Base-by-base conservation (phyloP, 2,113 vertebrate species). In the Chlorodrepanis virens region DNA sequence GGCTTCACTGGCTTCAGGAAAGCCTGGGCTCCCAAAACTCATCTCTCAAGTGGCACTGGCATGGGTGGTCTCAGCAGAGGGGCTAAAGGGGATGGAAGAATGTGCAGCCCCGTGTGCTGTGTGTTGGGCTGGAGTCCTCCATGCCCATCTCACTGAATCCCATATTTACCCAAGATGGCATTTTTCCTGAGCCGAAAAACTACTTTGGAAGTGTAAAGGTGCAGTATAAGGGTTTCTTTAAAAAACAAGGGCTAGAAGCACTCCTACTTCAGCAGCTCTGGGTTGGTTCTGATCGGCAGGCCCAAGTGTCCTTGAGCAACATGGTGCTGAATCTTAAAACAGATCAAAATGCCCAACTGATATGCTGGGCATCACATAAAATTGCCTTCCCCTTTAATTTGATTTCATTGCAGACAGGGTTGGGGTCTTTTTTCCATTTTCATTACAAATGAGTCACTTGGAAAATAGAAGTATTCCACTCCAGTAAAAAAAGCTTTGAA, bases 381-480 rank as follows among this genome's bases (percentile, higher is more conserved):
- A 92, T 77, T 16, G 19, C 24, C 21, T 91, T 87, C 33, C 13
- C 4, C 1, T 61, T 72, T 88, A 72, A 74, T 33, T 91, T 21
- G 2, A 4, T 69, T 87, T 44, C 27, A 57, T n/a, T 47, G 44
- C 24, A 65, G 35, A 71, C 9, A 9, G 18, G 20, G 21, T 16
- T 27, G 22, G 28, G 23, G 8, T 10, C 13, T 27, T 87, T 61
- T 76, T 53, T 56, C 61, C 47, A 15, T 67, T 89, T 87, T 83
- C 83, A 45, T 89, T 92, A 44, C 53, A 83, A 87, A 92, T 87
- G 59, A 90, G 24, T 67, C 23, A 83, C 39, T 85, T 80, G 57
- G 77, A 92, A 96, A 96, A 93, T 61, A 29, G 40, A 90, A 92
- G 53, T 42, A 93, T 90, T 89, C 37, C 52, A 52, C 52, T 94